Evolutionary conservation across 2,888 invertebrate genomes (phyloP).

Genomic region (Aphidius colemani): DNA sequence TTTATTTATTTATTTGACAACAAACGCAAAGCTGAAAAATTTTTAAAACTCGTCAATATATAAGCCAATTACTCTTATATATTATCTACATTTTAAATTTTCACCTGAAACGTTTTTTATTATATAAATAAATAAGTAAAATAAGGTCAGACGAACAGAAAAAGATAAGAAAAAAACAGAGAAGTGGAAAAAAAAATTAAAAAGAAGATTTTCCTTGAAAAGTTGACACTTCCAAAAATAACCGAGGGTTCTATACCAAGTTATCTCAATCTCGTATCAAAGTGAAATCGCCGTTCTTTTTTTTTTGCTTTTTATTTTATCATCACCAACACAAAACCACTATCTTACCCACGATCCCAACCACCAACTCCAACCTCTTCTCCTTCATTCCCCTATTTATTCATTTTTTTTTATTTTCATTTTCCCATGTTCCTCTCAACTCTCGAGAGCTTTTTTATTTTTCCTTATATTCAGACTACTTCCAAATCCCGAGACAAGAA

Average conservation of each 20-base stretch:
- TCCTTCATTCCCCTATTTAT: not conserved
- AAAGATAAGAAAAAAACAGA: not conserved
- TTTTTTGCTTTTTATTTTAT: too few species aligned
- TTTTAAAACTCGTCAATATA: too few species aligned
- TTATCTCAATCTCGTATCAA: constrained; percentile 18
- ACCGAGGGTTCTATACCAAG: constrained; percentile 2
- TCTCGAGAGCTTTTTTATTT: constrained; percentile 1
- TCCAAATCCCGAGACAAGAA: not conserved
- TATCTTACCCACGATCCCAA: not conserved
- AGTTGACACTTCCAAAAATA: constrained; percentile 18
- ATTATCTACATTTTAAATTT: too few species aligned
- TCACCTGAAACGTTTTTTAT: too few species aligned
- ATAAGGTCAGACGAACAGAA: too few species aligned
- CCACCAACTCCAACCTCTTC: not conserved
- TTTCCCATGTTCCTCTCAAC: not conserved
- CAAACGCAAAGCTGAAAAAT: too few species aligned
- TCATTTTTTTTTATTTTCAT: constrained; percentile 5
- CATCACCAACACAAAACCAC: too few species aligned
- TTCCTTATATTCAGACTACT: not conserved
- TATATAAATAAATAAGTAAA: too few species aligned
- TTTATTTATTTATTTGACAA: too few species aligned
- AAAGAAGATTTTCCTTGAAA: not conserved
- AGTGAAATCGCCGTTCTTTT: constrained; percentile 10
- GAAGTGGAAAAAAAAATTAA: not conserved
- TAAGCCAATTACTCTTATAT: too few species aligned